phyloP scores from a whole-genome alignment of 2,888 invertebrate genomes.

The Drosophila rubida region DNA sequence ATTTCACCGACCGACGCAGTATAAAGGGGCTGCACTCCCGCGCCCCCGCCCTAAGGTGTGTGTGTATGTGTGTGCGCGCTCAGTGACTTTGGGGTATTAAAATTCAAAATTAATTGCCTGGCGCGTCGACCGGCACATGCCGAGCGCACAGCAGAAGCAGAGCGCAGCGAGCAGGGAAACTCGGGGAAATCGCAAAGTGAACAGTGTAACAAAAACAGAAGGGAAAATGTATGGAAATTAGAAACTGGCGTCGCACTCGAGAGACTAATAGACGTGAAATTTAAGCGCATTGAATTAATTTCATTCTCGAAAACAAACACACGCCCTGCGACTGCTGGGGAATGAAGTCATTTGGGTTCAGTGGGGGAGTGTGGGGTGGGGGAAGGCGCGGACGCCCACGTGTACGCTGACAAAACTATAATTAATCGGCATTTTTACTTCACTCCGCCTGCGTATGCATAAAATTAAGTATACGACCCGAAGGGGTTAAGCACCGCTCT shows the following conservation, averaged over 20 bases:
- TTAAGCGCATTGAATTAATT: conserved; percentile 81
- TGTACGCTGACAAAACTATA: conserved; percentile 66
- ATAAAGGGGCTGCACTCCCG: neutral
- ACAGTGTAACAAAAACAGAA: neutral
- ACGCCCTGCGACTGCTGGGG: conserved; percentile 4
- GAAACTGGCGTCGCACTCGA: conserved; percentile 62
- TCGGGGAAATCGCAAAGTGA: conserved; percentile 11
- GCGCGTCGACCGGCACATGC: conserved; percentile 41
- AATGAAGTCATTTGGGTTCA: conserved; percentile 66
- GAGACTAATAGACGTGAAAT: conserved; percentile 80
- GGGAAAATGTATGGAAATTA: conserved; percentile 66
- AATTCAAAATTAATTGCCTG: conserved; percentile 78
- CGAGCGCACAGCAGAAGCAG: conserved; percentile 41
- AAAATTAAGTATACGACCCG: conserved; percentile 61
- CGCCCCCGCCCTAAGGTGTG: conserved; percentile 25
- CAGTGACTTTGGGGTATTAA: conserved; percentile 75
- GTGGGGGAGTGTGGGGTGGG: neutral
- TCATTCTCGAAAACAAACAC: conserved; percentile 23
- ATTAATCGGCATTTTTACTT: conserved; percentile 73
- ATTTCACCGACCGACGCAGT: conserved; percentile 4
- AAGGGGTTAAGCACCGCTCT: conserved; percentile 53
- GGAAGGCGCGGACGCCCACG: neutral
- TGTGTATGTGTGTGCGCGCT: conserved; percentile 23
- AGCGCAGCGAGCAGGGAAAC: conserved; percentile 4
- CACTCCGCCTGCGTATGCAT: conserved; percentile 61